A percentile compares a stretch with the other conserved stretches of the same genome.
Evolutionary conservation across 2,113 vertebrate species (phyloP).

Genomic region (Oxyruncus cristatus): DNA sequence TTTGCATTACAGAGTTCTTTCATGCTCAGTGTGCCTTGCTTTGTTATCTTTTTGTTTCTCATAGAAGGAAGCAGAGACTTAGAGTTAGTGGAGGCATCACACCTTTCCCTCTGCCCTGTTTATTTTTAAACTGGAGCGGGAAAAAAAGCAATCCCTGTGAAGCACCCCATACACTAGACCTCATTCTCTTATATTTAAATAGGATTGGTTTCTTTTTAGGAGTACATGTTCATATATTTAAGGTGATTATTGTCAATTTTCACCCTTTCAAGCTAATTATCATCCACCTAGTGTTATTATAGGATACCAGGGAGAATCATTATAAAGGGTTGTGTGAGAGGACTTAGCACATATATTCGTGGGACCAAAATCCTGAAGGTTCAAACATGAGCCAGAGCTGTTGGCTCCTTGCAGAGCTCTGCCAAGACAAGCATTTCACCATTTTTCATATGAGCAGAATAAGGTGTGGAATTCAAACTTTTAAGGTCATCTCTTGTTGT

Average conservation of each 20-base stretch:
- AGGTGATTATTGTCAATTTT: background rate
- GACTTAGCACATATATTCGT: background rate
- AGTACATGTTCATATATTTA: background rate
- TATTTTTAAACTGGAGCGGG: background rate
- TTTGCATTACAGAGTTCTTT: background rate
- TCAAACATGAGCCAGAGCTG: background rate
- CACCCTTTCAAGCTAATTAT: background rate
- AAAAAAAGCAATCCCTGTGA: background rate
- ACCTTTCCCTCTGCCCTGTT: background rate
- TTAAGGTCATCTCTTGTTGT: background rate
- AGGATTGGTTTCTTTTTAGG: background rate
- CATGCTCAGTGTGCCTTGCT: background rate
- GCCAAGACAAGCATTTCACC: background rate
- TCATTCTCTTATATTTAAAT: background rate
- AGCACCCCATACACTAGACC: background rate
- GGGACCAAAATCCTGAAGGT: background rate
- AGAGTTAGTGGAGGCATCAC: background rate
- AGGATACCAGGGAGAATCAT: background rate
- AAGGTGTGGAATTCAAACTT: background rate
- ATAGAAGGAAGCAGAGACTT: background rate
- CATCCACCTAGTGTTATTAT: background rate
- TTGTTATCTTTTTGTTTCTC: background rate
- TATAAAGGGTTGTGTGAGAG: background rate
- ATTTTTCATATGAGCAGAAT: background rate
- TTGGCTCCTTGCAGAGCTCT: background rate